phyloP scores from a whole-genome alignment of 2,888 invertebrate species.

The Lepidocyrtinus sp. region DNA sequence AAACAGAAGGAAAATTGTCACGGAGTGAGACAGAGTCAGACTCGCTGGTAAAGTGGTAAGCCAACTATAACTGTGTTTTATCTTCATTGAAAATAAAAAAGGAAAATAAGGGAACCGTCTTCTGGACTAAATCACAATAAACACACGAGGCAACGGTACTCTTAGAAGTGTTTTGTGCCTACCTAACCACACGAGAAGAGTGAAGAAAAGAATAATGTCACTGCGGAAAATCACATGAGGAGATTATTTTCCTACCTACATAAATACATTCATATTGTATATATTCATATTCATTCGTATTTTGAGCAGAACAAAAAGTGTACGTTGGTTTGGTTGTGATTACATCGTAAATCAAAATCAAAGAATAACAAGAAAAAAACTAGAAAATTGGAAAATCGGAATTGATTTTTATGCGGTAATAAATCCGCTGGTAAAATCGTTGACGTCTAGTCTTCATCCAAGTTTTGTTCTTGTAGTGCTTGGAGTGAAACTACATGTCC shows the following conservation, averaged over 20 bases:
- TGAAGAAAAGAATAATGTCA: constrained; percentile 40
- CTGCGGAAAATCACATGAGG: constrained; percentile 48
- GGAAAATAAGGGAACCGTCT: not conserved
- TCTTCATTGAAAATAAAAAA: not conserved
- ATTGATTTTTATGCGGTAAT: constrained; percentile 15
- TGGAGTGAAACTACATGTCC: not conserved
- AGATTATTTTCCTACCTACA: constrained; percentile 16
- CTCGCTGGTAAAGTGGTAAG: not conserved
- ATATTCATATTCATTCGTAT: not conserved
- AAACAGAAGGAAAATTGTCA: constrained; percentile 9
- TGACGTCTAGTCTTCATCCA: not conserved
- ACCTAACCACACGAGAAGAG: constrained; percentile 20
- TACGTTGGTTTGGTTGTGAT: not conserved
- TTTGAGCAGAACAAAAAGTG: too few species aligned
- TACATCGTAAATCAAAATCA: constrained; percentile 3
- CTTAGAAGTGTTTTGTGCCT: not conserved
- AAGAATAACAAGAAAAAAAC: not conserved
- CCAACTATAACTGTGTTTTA: not conserved
- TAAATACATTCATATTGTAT: not conserved
- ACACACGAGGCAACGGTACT: too few species aligned
- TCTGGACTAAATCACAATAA: not conserved
- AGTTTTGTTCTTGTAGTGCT: not conserved
- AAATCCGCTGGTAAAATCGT: not conserved
- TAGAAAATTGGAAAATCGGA: constrained; percentile 7
- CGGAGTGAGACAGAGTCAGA: not conserved